Conservation (phyloP, 1,140 invertebrate species). For the Leptopilina boulardi region DNA sequence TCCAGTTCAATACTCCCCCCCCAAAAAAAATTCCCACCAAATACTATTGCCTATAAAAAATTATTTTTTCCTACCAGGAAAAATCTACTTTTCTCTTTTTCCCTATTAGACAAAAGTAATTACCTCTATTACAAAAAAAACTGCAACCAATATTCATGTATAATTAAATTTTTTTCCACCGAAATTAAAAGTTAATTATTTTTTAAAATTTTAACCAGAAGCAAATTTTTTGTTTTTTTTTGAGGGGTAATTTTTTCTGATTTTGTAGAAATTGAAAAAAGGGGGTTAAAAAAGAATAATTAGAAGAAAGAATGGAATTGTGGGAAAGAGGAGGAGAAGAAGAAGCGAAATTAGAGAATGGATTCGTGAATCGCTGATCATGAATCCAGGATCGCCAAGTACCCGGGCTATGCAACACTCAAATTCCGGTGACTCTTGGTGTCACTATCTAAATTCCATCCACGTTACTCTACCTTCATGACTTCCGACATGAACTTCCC, state of each 20-base stretch:
- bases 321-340: neutral
- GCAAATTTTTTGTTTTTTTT: too few relatives aligned
- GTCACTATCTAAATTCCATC: conserved; percentile 34
- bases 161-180: too few relatives aligned
- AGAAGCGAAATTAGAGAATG: neutral
- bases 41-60: too few relatives aligned
- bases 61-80: too few relatives aligned
- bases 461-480: conserved; percentile 34
- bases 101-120: too few relatives aligned
- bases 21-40: neutral
- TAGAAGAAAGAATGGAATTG: neutral
- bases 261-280: too few relatives aligned
- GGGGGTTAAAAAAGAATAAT: neutral
- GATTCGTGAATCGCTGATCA: conserved; percentile 24
- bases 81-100: too few relatives aligned
- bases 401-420: conserved; percentile 32
- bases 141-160: too few relatives aligned
- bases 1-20: neutral
- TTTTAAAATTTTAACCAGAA: too few relatives aligned
- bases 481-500: conserved; percentile 11
- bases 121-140: too few relatives aligned
- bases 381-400: conserved; percentile 24
- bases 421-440: conserved; percentile 40
- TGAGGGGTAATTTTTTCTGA: too few relatives aligned
- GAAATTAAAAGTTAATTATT: too few relatives aligned